Conservation (phyloP, 2,113 vertebrate species). For the Alosa alosa region DNA sequence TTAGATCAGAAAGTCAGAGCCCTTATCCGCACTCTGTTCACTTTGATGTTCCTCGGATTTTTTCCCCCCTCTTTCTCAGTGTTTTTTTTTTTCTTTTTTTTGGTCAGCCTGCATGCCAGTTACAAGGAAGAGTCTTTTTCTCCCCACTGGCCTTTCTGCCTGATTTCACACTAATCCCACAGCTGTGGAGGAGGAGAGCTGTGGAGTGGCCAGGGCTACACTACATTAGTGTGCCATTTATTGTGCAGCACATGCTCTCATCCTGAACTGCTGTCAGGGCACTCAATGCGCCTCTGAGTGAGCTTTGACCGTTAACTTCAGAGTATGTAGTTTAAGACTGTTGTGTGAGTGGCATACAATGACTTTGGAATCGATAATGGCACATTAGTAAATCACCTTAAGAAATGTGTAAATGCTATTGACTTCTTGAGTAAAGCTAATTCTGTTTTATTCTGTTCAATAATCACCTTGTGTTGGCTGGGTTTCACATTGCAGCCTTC, state of each 20-base stretch:
- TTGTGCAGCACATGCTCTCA: neutral
- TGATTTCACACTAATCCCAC: constrained; percentile 17
- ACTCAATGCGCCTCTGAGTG: neutral
- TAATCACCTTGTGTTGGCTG: neutral
- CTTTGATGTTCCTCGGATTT: constrained; percentile 11
- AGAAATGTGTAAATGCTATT: neutral
- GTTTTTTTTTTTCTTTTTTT: too few species aligned
- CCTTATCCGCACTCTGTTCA: neutral
- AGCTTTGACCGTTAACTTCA: neutral
- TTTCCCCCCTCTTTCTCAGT: neutral
- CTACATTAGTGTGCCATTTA: neutral
- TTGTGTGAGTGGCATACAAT: too few species aligned
- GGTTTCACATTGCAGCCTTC: neutral
- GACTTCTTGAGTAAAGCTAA: neutral
- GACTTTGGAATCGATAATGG: neutral
- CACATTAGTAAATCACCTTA: neutral
- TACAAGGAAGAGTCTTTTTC: constrained; percentile 5
- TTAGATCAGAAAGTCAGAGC: constrained; percentile 18
- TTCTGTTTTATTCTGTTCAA: neutral
- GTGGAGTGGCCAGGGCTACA: neutral
- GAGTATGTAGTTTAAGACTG: neutral
- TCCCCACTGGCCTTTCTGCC: neutral
- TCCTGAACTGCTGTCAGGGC: neutral
- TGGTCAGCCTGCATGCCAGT: neutral
- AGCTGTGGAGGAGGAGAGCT: neutral